Percentiles rank a stretch among this genome's conserved stretches.
phyloP scores from a whole-genome alignment of 2,888 invertebrate species.

The Polia nebulosa region DNA sequence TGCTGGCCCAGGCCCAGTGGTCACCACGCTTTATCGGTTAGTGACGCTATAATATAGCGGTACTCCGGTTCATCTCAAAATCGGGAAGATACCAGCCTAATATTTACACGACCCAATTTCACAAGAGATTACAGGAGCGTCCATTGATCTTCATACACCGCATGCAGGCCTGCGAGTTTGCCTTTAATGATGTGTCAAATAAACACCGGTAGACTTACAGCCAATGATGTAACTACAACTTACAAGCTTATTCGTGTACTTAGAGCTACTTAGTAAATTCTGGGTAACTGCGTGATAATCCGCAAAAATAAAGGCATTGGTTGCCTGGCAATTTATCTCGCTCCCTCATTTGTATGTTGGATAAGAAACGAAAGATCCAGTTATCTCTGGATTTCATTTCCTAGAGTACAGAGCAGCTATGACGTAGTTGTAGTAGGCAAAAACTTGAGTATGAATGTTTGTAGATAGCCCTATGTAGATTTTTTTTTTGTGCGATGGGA shows the following conservation, averaged over 20 bases:
- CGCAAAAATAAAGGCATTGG: not conserved
- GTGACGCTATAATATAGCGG: not conserved
- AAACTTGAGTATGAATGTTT: too few species aligned
- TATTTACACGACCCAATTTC: slow-evolving; percentile 48
- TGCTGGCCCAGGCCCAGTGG: too few species aligned
- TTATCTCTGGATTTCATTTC: not conserved
- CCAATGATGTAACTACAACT: not conserved
- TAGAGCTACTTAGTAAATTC: too few species aligned
- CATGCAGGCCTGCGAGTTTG: slow-evolving; percentile 30
- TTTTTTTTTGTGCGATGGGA: too few species aligned
- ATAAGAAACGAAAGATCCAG: not conserved
- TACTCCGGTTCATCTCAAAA: slow-evolving; percentile 1
- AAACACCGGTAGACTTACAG: slow-evolving; percentile 52
- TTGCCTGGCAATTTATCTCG: too few species aligned
- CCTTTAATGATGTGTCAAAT: slow-evolving; percentile 60
- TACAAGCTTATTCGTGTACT: not conserved
- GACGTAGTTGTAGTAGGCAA: too few species aligned
- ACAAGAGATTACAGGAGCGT: slow-evolving; percentile 40
- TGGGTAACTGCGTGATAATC: not conserved
- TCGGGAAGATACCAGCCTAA: slow-evolving; percentile 3
- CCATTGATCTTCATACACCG: slow-evolving; percentile 44
- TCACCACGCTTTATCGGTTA: not conserved
- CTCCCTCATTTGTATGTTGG: not conserved
- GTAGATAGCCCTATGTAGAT: too few species aligned
- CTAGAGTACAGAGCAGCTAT: too few species aligned